These are phyloP conservation scores for Pteropus rufus DNA, from an alignment of 2,797 vertebrate species.

Conservation along the genomic window DNA sequence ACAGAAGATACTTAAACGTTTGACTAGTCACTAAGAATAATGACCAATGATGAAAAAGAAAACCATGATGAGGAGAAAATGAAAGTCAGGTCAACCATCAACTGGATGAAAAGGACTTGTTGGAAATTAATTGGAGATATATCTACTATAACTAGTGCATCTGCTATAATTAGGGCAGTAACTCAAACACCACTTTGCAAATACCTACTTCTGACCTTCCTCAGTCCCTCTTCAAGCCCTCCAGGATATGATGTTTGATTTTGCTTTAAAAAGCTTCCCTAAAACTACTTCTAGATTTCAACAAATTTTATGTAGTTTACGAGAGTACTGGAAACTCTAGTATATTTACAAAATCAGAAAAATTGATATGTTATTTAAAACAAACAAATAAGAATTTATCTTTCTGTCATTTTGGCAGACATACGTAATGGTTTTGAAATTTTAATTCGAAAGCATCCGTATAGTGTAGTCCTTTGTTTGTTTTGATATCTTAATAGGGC, in stretches of 20 bases:
- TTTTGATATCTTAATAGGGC: not conserved
- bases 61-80: not conserved
- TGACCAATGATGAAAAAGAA: not conserved
- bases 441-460: not conserved
- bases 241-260: not conserved
- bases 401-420: not conserved
- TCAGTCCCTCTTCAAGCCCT: not conserved
- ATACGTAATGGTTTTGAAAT: not conserved
- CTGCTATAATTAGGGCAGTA: not conserved
- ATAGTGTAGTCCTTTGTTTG: not conserved
- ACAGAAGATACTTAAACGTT: not conserved
- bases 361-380: not conserved
- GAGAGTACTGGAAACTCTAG: not conserved
- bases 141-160: not conserved
- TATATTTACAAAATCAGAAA: not conserved
- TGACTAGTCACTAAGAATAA: not conserved
- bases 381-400: not conserved
- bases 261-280: not conserved
- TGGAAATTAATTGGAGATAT: not conserved
- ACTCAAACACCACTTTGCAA: not conserved
- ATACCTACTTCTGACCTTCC: not conserved
- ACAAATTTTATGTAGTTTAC: not conserved
- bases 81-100: not conserved
- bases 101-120: not conserved
- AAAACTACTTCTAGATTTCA: slow-evolving; percentile 4